These are phyloP conservation scores for Paratilapia polleni DNA, from an alignment of 2,113 vertebrate species.

Conservation along the genomic window DNA sequence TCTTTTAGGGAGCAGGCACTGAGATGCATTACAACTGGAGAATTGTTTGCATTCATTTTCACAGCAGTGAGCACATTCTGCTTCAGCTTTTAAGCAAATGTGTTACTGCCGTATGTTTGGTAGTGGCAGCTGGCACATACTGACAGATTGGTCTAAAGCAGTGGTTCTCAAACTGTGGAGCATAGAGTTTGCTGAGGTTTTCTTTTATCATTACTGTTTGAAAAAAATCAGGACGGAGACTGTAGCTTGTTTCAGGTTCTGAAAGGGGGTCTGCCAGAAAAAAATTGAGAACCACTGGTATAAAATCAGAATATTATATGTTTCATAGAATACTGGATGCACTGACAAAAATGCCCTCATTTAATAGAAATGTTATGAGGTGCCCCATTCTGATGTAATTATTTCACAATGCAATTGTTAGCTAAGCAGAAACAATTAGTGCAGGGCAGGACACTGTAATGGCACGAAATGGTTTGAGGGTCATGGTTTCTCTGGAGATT, in stretches of 20 bases:
- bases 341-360: neutral
- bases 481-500: neutral
- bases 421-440: neutral
- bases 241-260: neutral
- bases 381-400: neutral
- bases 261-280: neutral
- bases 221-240: neutral
- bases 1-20: conserved; percentile 63
- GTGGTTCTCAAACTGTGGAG: neutral
- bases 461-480: neutral
- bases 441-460: neutral
- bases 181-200: neutral
- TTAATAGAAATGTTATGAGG: neutral
- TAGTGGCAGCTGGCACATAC: conserved; percentile 23
- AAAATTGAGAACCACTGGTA: neutral
- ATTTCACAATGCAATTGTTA: neutral
- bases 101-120: conserved; percentile 28
- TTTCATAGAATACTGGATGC: neutral
- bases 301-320: conserved; percentile 7
- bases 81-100: conserved; percentile 55
- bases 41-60: conserved; percentile 70
- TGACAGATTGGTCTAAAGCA: conserved; percentile 28
- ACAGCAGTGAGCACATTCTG: conserved; percentile 66
- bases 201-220: neutral
- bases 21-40: conserved; percentile 60